Evolutionary conservation across 2,888 invertebrate genomes (phyloP), one percentile per base, ranked within the genome.

Genomic region (Yponomeuta cagnagella): DNA sequence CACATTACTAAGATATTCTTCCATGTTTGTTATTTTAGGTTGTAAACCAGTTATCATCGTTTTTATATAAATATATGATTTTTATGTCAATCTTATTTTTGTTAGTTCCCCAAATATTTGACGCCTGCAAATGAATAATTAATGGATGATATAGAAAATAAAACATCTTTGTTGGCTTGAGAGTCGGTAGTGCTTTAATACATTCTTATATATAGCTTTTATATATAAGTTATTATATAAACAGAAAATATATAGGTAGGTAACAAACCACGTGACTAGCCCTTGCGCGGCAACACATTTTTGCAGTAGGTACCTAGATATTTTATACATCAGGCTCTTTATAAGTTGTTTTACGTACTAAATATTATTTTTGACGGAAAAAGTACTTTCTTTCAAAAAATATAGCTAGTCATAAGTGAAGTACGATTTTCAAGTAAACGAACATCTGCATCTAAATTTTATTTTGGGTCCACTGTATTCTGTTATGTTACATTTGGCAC

Each of bases 221-320:
- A 58, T 82, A 80, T 83, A 87, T 87, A 90, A 88, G 88, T 89
- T 91, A 88, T 89, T 90, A 89, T 88, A 91, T 89, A 91, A 88
- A 87, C 84, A 88, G 83, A 80, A 48, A 83, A 52, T 71, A 86
- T 86, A 86, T 87, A 91, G 91, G 92, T 87, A 91, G 91, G 92
- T 92, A 92, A 92, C 92, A 87, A 90, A 92, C 88, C 84, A 84
- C 86, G 86, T 92, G 92, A 92, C 92, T 92, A 92, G 92, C 88
- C 88, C 86, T 85, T 82, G 37, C 37, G 80, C 82, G 79, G 84
- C 78, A 84, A 75, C 78, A 83, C 15, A 12, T 33, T 12, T 23
- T 9, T 31, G 33, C 65, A 65, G 12, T 58, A 58, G 15, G 12
- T 58, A 8, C 23, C 4, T 68, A 68, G 10, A 68, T 23, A 23